Percentiles rank a stretch among this genome's conserved stretches.
phyloP scores from a whole-genome alignment of 1,140 invertebrate genomes.

The silkworm (Bombyx mori) region DNA sequence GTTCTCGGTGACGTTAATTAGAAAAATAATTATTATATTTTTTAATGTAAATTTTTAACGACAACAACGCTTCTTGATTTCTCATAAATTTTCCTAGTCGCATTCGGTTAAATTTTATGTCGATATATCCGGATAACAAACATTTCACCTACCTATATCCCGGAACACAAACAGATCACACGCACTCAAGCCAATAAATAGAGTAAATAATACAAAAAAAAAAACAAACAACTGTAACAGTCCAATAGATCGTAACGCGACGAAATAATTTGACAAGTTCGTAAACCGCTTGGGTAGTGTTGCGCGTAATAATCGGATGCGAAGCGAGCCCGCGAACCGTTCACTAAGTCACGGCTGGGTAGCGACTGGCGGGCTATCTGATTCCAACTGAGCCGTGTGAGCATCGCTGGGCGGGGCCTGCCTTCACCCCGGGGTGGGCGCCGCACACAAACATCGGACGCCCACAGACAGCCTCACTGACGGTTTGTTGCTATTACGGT shows the following conservation, averaged over 20 bases:
- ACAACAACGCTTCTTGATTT: too few species aligned
- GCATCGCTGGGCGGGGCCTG: slow-evolving; percentile 56
- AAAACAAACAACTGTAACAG: slow-evolving; percentile 45
- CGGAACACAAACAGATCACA: slow-evolving; percentile 7
- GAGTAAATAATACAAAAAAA: slow-evolving; percentile 18
- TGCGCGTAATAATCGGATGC: slow-evolving; percentile 61
- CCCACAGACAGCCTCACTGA: slow-evolving; percentile 17
- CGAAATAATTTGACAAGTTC: slow-evolving; percentile 61
- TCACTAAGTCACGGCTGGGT: slow-evolving; percentile 63
- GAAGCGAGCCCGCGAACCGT: slow-evolving; percentile 57
- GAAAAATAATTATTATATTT: too few species aligned
- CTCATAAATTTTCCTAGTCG: too few species aligned
- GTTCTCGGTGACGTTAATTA: too few species aligned
- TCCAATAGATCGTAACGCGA: slow-evolving; percentile 32
- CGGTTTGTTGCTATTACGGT: slow-evolving; percentile 5
- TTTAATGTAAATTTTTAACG: too few species aligned
- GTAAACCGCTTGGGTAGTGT: slow-evolving; percentile 40
- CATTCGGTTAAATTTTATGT: too few species aligned
- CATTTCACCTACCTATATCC: slow-evolving; percentile 35
- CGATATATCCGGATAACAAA: too few species aligned
- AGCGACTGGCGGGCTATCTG: slow-evolving; percentile 67
- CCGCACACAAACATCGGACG: slow-evolving; percentile 36
- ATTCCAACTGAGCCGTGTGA: slow-evolving; percentile 69
- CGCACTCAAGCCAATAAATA: slow-evolving; percentile 6
- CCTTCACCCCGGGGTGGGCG: slow-evolving; percentile 38